Conservation (phyloP, 2,113 vertebrate species). For the Prunella himalayana region DNA sequence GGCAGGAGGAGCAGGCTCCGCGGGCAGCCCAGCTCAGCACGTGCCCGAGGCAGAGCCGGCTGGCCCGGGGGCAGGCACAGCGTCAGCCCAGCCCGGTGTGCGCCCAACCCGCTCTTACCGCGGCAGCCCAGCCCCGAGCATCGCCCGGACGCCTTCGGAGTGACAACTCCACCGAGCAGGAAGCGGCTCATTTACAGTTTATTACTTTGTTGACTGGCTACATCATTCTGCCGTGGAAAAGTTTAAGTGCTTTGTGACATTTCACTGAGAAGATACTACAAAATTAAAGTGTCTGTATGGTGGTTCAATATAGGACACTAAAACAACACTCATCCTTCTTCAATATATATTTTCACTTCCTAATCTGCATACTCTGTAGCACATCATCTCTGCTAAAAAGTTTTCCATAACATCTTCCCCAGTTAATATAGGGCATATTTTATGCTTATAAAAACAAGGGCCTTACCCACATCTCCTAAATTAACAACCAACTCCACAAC, state of each 20-base stretch:
- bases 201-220: slow-evolving; percentile 38
- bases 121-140: not conserved
- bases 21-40: too few species aligned
- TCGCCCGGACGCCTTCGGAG: not conserved
- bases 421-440: not conserved
- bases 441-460: not conserved
- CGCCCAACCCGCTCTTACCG: slow-evolving; percentile 31
- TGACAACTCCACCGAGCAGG: slow-evolving; percentile 43
- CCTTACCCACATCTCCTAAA: not conserved
- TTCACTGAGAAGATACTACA: not conserved
- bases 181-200: slow-evolving; percentile 46
- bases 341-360: not conserved
- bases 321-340: not conserved
- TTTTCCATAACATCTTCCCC: not conserved
- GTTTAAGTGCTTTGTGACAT: not conserved
- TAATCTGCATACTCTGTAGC: not conserved
- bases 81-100: not conserved
- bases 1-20: not conserved
- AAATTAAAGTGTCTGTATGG: not conserved
- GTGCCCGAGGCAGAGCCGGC: too few species aligned
- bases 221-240: not conserved
- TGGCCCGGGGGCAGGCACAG: not conserved
- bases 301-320: not conserved
- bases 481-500: not conserved
- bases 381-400: not conserved